Evolutionary conservation across 2,888 invertebrate species (phyloP).

Genomic region (Pardosa pseudoannulata): DNA sequence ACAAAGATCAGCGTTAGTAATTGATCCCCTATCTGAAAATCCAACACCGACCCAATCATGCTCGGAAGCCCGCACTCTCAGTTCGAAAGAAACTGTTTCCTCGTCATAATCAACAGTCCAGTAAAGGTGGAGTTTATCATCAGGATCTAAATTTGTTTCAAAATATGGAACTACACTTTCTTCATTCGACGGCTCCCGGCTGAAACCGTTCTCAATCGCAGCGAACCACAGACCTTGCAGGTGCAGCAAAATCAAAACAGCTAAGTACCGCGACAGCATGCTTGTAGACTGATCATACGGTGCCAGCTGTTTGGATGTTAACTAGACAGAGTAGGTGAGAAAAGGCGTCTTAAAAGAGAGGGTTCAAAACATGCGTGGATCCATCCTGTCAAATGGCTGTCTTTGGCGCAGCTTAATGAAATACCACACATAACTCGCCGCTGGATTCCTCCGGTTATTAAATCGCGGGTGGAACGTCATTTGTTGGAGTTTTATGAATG

Average conservation of each 20-base stretch:
- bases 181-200: neutral
- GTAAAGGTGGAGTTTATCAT: constrained; percentile 76
- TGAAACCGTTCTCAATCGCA: constrained; percentile 9
- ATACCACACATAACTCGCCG: constrained; percentile 68
- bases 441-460: constrained; percentile 66
- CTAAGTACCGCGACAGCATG: constrained; percentile 35
- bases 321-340: constrained; percentile 1
- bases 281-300: neutral
- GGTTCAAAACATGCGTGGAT: constrained; percentile 32
- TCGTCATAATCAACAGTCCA: constrained; percentile 80
- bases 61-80: constrained; percentile 77
- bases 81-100: constrained; percentile 77
- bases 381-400: constrained; percentile 26
- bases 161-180: constrained; percentile 46
- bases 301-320: neutral
- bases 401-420: constrained; percentile 66
- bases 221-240: constrained; percentile 12
- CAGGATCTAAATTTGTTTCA: constrained; percentile 72
- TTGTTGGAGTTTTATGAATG: constrained; percentile 42
- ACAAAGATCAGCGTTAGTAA: constrained; percentile 87
- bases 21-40: constrained; percentile 88
- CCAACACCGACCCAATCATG: constrained; percentile 88
- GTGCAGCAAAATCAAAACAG: constrained; percentile 30
- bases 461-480: constrained; percentile 35
- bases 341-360: constrained; percentile 3